Base-by-base conservation (phyloP, 2,888 invertebrate species). In the Ethmia dodecea region DNA sequence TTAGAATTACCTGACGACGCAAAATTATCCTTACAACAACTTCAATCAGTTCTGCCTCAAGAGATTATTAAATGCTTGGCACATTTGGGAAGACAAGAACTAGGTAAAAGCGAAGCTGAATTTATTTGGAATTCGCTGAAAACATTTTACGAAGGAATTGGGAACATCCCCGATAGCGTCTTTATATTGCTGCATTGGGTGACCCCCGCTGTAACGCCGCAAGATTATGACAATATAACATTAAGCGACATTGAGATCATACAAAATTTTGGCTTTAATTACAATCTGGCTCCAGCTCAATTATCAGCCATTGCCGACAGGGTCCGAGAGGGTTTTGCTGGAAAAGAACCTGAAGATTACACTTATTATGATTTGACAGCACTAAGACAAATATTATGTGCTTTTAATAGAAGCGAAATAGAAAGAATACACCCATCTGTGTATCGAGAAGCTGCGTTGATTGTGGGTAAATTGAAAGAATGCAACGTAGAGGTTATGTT, bases 281-380 rank as follows among this genome's bases (percentile, higher is more conserved):
- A 84, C 43, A 67, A 77, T 27, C 61, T 88, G 25, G 66, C 59
- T 18, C 41, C 54, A 1, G 66, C 64, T 0, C 87, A 88, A 61
- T 63, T 89, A 9, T 38, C 56, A 6, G 73, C 86, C 0, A 73
- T 90, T 8, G 88, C 88, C 1, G 65, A 77, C 15, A 73, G 86
- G n/a, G 76, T 89, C 1, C 75, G 79, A 3, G 60, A 71, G 28
- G 87, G 88, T 40, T 90, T 88, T 59, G 72, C 81, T 1, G 73
- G 66, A 1, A 90, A 90, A 57, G 67, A 68, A 15, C 87, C 89
- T 0, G 78, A 87, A 39, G 88, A 88, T 39, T 88, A 88, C 45
- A 88, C 89, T 0, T 81, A 74, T 45, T 89, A 87, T 38, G 90
- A 90, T 60, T 62, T 90, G 32, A 65, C 56, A 24, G 83, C 87